Evolutionary conservation across 1,140 invertebrate genomes (phyloP).

Genomic region (Trigoniulus corallinus): DNA sequence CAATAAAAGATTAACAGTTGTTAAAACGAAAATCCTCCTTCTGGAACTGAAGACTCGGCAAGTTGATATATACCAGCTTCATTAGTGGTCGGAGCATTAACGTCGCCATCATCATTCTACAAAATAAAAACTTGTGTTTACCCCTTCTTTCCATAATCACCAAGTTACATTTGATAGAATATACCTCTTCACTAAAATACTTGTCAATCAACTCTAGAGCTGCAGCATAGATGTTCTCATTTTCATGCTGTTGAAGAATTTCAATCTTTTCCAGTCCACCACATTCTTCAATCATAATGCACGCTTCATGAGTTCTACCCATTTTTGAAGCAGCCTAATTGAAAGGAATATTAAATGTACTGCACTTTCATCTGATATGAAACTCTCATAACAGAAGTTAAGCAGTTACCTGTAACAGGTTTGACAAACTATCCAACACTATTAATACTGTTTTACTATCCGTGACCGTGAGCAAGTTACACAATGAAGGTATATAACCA

Average conservation of each 20-base stretch:
- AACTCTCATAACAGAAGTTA: constrained; percentile 6
- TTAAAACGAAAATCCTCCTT: no score
- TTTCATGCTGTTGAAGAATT: constrained; percentile 50
- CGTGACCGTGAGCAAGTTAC: constrained; percentile 31
- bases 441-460: constrained; percentile 41
- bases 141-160: no score
- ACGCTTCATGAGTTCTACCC: constrained; percentile 31
- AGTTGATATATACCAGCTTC: no score
- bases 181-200: constrained; percentile 51
- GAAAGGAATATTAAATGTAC: neutral
- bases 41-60: no score
- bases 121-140: no score
- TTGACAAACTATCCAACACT: constrained; percentile 42
- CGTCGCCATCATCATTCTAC: no score
- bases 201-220: constrained; percentile 60
- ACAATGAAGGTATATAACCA: constrained; percentile 35
- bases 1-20: no score
- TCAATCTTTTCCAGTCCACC: constrained; percentile 60
- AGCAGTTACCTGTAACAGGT: constrained; percentile 33
- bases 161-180: no score
- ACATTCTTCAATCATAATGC: constrained; percentile 41
- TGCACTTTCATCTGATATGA: neutral
- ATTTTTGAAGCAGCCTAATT: constrained; percentile 31
- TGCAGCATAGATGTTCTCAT: constrained; percentile 67
- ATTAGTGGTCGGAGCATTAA: no score